These are phyloP conservation scores for Pogoniulus pusillus DNA, from an alignment of 2,797 vertebrate species.

Conservation along the genomic window DNA sequence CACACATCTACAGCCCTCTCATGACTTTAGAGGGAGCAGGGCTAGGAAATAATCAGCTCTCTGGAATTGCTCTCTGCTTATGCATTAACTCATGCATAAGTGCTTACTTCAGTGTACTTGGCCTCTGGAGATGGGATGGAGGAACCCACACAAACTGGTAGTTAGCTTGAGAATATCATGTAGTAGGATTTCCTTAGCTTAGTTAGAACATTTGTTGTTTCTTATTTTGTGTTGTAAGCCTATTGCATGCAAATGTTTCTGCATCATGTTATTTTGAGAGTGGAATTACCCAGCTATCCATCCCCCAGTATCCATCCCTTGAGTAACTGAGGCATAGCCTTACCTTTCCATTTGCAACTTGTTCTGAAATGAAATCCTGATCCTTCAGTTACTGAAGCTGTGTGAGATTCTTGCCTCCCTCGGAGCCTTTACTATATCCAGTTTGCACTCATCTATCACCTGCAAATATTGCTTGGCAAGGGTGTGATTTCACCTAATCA, in stretches of 20 bases:
- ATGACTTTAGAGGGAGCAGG: neutral
- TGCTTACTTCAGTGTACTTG: neutral
- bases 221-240: neutral
- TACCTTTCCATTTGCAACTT: neutral
- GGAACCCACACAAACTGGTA: neutral
- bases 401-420: neutral
- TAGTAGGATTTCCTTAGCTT: neutral
- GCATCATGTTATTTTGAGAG: neutral
- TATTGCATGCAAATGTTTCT: constrained; percentile 1
- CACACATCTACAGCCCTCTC: fast-evolving
- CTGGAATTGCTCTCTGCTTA: neutral
- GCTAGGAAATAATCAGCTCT: neutral
- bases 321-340: neutral
- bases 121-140: neutral
- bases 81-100: neutral
- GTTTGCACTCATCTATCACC: neutral
- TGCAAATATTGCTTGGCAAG: neutral
- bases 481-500: neutral
- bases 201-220: neutral
- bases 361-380: neutral
- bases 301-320: neutral
- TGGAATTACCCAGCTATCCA: neutral
- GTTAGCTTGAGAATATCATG: neutral
- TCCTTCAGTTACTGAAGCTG: neutral
- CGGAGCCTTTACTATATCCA: neutral